A percentile compares a stretch with the other conserved stretches of the same genome.
Conservation (phyloP, 2,888 invertebrate species). For the Exocentrus adspersus region DNA sequence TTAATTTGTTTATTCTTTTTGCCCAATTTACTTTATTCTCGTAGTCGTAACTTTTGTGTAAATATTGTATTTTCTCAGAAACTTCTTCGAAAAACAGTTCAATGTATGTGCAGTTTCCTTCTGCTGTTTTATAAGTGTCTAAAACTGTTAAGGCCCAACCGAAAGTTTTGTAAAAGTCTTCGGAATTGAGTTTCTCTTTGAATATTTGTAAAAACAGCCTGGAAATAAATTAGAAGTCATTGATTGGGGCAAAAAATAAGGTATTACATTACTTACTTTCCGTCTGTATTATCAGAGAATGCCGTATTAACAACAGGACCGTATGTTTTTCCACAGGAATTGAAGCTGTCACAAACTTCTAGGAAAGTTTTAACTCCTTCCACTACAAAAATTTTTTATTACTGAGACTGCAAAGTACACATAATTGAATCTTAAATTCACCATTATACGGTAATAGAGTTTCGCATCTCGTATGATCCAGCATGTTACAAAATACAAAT, state of each 20-base stretch:
- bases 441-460: constrained; percentile 2
- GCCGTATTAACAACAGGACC: constrained; percentile 1
- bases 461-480: background rate
- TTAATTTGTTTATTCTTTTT: constrained; percentile 12
- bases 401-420: no score
- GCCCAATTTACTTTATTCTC: constrained; percentile 8
- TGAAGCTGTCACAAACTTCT: constrained; percentile 4
- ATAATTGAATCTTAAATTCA: background rate
- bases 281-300: background rate
- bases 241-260: no score
- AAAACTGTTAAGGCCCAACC: background rate
- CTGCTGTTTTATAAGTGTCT: background rate
- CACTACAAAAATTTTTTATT: no score
- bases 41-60: background rate
- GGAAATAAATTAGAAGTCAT: background rate
- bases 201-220: background rate
- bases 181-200: background rate
- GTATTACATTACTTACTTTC: constrained; percentile 8
- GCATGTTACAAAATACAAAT: constrained; percentile 9
- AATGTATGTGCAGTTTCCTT: background rate
- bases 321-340: constrained; percentile 6
- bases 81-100: background rate
- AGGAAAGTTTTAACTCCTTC: constrained; percentile 5
- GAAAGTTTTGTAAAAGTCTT: constrained; percentile 15
- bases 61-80: constrained; percentile 1